These are phyloP conservation scores for Hydrotaea cyrtoneurina DNA, from an alignment of 2,888 invertebrate species.

Conservation along the genomic window DNA sequence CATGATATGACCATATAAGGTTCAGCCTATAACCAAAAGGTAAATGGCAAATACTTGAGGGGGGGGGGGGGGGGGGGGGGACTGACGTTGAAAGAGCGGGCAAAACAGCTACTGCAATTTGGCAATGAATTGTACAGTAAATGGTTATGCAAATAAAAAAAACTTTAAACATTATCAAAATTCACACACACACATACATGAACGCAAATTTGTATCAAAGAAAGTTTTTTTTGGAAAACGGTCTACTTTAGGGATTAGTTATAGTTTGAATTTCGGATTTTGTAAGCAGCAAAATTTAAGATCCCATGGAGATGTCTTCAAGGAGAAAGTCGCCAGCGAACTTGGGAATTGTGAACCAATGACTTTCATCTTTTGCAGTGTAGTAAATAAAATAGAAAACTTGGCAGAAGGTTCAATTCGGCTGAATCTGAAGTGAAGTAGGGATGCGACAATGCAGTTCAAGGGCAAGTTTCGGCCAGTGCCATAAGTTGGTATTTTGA, in stretches of 20 bases:
- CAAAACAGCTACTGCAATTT: conserved; percentile 48
- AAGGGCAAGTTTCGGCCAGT: too few species aligned
- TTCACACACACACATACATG: conserved; percentile 11
- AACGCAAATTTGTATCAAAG: conserved; percentile 13
- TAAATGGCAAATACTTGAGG: not conserved
- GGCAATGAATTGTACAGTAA: conserved; percentile 62
- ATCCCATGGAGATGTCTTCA: too few species aligned
- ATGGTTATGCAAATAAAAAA: conserved; percentile 41
- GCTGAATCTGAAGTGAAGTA: too few species aligned
- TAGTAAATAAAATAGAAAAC: too few species aligned
- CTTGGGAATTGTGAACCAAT: too few species aligned
- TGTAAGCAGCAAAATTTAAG: not conserved
- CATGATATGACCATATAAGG: conserved; percentile 56
- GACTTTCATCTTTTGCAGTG: too few species aligned
- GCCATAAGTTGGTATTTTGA: too few species aligned
- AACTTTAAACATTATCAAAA: not conserved
- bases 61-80: conserved; percentile 2
- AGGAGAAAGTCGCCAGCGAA: too few species aligned
- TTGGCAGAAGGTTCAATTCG: too few species aligned
- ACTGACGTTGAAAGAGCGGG: not conserved
- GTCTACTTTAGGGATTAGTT: too few species aligned
- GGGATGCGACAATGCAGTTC: too few species aligned
- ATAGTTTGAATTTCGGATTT: too few species aligned
- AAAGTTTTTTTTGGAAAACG: not conserved
- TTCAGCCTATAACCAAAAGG: not conserved